Percentiles rank a stretch among this genome's conserved stretches.
These are phyloP conservation scores for human (Homo sapiens) DNA, from an alignment of 2,113 vertebrate species.

Conservation along the genomic window DNA sequence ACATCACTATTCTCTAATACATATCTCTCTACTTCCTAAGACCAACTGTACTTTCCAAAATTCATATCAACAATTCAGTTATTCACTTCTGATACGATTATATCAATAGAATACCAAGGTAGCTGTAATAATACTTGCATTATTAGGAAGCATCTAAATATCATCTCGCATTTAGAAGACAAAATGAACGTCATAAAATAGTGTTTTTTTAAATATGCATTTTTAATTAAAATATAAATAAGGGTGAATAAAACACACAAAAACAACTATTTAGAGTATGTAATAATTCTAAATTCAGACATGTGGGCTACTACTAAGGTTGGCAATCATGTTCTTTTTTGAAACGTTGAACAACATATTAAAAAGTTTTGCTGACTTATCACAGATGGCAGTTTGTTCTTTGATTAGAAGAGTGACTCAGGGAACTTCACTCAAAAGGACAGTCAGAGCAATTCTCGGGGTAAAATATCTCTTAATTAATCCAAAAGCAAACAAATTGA, in stretches of 20 bases:
- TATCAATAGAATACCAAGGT: background rate
- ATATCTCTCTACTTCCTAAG: background rate
- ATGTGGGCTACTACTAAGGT: background rate
- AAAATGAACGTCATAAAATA: background rate
- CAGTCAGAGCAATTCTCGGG: background rate
- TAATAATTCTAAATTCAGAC: background rate
- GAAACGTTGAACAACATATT: conserved; percentile 8
- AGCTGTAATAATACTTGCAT: background rate
- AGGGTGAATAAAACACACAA: background rate
- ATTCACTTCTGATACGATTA: background rate
- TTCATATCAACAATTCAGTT: background rate
- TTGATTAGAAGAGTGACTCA: background rate
- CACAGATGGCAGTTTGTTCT: background rate
- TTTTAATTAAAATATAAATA: background rate
- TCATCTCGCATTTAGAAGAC: background rate
- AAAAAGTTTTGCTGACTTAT: conserved; percentile 29
- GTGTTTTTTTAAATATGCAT: background rate
- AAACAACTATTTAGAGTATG: background rate
- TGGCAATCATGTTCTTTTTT: background rate
- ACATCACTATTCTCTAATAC: background rate
- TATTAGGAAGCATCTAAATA: background rate
- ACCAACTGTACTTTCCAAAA: background rate
- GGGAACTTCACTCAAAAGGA: conserved; percentile 1
- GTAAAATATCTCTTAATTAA: background rate
- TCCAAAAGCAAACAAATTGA: background rate